Evolutionary conservation across 2,797 vertebrate genomes (phyloP).

Genomic region (Phaenicophaeus curvirostris): DNA sequence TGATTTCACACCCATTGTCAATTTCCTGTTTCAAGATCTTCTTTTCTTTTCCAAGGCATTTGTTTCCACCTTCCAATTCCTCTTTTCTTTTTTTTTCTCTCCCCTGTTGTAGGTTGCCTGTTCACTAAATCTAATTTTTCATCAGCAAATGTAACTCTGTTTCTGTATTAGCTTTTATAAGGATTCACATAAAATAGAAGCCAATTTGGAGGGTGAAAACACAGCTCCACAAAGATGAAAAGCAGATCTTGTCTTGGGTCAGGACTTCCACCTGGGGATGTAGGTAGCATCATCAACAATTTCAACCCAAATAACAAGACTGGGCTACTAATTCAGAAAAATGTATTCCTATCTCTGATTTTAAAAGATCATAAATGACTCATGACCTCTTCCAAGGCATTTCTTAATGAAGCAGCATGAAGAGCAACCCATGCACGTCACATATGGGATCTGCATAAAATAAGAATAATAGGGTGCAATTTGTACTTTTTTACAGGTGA

Average conservation of each 20-base stretch:
- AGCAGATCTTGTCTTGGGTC: background rate
- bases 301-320: background rate
- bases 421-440: constrained; percentile 1
- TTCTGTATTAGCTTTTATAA: background rate
- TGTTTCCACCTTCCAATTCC: background rate
- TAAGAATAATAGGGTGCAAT: background rate
- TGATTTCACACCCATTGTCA: background rate
- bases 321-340: background rate
- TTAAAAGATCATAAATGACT: background rate
- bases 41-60: background rate
- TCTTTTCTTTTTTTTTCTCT: background rate
- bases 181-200: background rate
- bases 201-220: background rate
- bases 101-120: background rate
- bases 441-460: constrained; percentile 22
- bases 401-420: background rate
- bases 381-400: background rate
- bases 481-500: constrained; percentile 35
- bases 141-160: background rate
- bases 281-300: background rate
- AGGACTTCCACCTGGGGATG: background rate
- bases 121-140: background rate
- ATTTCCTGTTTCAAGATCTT: background rate
- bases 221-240: background rate
- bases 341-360: background rate